Conservation (phyloP, 2,113 vertebrate genomes). For the Mesitornis unicolor region DNA sequence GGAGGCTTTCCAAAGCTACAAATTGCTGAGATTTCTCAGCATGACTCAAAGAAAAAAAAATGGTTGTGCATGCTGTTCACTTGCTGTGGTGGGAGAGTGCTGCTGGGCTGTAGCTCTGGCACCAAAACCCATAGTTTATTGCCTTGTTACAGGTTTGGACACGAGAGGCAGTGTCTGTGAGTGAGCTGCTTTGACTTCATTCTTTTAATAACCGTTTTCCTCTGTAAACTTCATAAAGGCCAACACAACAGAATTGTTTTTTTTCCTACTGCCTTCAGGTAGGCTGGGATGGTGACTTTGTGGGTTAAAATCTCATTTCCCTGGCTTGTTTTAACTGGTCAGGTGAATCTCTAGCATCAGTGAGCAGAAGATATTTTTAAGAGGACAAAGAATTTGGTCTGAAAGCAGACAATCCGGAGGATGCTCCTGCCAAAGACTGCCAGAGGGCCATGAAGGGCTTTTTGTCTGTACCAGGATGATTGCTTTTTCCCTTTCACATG, state of each 20-base stretch:
- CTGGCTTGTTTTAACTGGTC: not conserved
- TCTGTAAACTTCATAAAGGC: not conserved
- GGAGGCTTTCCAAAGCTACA: conserved; percentile 13
- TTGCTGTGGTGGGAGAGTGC: not conserved
- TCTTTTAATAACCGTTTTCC: not conserved
- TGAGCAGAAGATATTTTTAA: not conserved
- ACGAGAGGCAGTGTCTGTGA: not conserved
- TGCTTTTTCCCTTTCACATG: not conserved
- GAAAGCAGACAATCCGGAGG: not conserved
- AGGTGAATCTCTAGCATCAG: not conserved
- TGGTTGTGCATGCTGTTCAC: not conserved
- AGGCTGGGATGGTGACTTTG: not conserved
- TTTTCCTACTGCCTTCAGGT: not conserved
- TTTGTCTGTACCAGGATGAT: not conserved
- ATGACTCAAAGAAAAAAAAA: not conserved
- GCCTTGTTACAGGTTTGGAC: not conserved
- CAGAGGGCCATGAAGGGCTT: not conserved
- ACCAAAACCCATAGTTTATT: not conserved
- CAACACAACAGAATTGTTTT: not conserved
- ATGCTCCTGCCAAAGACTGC: not conserved
- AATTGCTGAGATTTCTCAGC: conserved; percentile 18
- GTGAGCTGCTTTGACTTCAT: not conserved
- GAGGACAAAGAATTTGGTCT: not conserved
- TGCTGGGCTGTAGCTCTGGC: not conserved
- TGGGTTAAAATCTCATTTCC: not conserved